Conservation (phyloP, 2,797 vertebrate genomes). For the Parauchenoglanis punctatus region DNA sequence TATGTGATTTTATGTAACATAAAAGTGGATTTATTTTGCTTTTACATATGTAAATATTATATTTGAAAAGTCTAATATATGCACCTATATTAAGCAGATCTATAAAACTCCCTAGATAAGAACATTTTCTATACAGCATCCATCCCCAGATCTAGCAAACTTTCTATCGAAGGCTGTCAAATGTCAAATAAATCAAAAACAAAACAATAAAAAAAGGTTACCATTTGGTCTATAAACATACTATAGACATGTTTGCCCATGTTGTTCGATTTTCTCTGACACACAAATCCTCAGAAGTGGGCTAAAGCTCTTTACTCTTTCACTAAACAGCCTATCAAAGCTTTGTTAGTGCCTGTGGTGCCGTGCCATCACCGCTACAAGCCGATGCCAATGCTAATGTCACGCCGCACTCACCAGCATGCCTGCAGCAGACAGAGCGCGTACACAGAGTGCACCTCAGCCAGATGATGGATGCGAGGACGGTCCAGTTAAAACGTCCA, state of each 20-base stretch:
- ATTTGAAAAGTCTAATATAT: background rate
- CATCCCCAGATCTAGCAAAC: background rate
- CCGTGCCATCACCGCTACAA: background rate
- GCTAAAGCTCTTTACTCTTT: background rate
- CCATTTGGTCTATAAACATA: background rate
- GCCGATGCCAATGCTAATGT: background rate
- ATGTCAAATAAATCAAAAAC: background rate
- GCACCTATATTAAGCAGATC: background rate
- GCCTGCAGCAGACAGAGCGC: constrained; percentile 23
- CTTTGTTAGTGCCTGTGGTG: background rate
- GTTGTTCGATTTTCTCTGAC: background rate
- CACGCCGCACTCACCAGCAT: constrained; percentile 53
- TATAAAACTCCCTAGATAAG: background rate
- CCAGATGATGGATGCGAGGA: constrained; percentile 20
- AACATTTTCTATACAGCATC: background rate
- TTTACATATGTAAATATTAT: background rate
- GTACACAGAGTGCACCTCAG: background rate
- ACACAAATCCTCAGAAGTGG: background rate
- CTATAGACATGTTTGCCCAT: background rate
- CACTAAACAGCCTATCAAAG: background rate
- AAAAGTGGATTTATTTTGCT: too few relatives aligned
- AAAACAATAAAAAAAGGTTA: background rate
- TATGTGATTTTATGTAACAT: background rate
- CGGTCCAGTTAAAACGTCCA: constrained; percentile 18
- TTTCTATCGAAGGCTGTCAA: background rate